Evolutionary conservation across 2,113 vertebrate genomes (phyloP).

Genomic region (Piaya cayana): DNA sequence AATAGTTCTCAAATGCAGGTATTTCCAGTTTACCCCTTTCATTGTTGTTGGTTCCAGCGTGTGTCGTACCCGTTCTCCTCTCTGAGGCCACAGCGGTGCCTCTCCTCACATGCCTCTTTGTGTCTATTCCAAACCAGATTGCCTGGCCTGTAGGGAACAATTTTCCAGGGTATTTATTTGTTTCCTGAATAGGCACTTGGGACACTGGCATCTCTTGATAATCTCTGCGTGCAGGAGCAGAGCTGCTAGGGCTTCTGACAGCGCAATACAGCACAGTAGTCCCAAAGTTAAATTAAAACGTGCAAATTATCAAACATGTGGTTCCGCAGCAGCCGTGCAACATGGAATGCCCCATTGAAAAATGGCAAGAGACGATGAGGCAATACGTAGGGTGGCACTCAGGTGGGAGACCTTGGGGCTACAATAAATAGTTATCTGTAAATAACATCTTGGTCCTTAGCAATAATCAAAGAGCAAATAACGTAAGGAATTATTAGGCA

Average conservation of each 20-base stretch:
- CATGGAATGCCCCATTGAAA: neutral
- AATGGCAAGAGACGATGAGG: neutral
- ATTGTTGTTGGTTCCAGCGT: rapidly evolving
- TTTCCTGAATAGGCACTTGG: constrained; percentile 11
- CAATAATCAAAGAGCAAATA: neutral
- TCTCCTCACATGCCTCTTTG: neutral
- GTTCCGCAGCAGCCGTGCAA: neutral
- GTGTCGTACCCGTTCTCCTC: rapidly evolving
- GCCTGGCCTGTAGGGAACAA: neutral
- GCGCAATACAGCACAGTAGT: neutral
- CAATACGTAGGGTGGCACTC: rapidly evolving
- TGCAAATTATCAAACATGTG: neutral
- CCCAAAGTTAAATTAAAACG: neutral
- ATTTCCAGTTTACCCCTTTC: neutral
- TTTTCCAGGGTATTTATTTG: constrained; percentile 1
- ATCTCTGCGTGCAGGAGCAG: neutral
- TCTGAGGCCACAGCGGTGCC: rapidly evolving
- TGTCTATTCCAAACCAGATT: neutral
- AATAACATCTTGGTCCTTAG: neutral
- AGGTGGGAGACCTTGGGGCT: neutral
- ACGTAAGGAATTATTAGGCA: neutral
- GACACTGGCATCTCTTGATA: neutral
- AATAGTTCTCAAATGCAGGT: neutral
- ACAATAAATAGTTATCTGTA: neutral
- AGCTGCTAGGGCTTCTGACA: neutral